phyloP scores from a whole-genome alignment of 2,113 vertebrate species.

The Eptatretus burgeri region DNA sequence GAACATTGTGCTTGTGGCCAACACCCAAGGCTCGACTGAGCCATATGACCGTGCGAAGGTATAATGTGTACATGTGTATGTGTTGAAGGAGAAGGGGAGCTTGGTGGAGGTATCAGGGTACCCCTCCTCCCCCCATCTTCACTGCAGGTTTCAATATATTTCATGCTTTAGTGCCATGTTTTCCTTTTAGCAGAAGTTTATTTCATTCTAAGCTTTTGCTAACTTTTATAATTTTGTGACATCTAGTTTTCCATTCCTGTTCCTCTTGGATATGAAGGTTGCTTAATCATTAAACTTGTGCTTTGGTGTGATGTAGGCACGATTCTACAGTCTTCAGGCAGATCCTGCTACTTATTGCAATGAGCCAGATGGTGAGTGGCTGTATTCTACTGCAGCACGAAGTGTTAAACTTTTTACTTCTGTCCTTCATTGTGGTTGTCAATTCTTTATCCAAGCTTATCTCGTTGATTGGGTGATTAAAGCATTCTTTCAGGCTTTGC shows the following conservation, averaged over 20 bases:
- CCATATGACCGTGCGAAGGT: constrained; percentile 81
- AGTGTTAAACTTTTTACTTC: not conserved
- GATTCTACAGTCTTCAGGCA: constrained; percentile 77
- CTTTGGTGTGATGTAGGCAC: constrained; percentile 26
- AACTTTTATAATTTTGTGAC: not conserved
- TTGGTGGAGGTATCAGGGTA: no score
- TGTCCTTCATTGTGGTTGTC: not conserved
- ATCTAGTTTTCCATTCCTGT: not conserved
- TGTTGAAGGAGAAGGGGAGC: no score
- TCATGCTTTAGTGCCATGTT: no score
- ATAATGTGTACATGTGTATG: not conserved
- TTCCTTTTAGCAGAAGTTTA: no score
- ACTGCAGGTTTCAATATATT: no score
- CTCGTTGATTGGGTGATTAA: no score
- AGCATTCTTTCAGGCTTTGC: no score
- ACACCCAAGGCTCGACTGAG: constrained; percentile 63
- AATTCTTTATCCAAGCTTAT: no score
- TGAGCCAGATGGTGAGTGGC: constrained; percentile 50
- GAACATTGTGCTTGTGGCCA: constrained; percentile 79
- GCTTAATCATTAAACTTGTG: no score
- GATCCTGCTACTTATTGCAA: constrained; percentile 97
- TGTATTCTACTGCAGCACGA: not conserved
- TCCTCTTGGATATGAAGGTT: no score
- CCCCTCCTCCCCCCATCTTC: no score
- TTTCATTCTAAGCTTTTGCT: not conserved